These are phyloP conservation scores for Chaunax sp. DNA, from an alignment of 2,797 vertebrate genomes.

Conservation along the genomic window DNA sequence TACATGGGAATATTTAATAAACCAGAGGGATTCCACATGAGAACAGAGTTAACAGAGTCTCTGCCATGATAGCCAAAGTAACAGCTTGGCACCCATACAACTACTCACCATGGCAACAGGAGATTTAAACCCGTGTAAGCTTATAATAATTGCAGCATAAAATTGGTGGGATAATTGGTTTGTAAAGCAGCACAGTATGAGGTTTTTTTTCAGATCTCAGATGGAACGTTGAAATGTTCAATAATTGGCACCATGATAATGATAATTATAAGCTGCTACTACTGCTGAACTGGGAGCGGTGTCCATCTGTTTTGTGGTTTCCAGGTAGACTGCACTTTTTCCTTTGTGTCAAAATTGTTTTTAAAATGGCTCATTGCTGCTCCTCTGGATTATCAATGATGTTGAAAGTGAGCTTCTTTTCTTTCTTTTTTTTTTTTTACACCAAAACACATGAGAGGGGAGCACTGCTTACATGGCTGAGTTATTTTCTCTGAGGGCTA, in stretches of 20 bases:
- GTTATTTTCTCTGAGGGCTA: background rate
- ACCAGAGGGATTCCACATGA: conserved; percentile 27
- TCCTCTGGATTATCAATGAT: conserved; percentile 5
- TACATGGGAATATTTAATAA: conserved; percentile 51
- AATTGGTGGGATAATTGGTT: conserved; percentile 28
- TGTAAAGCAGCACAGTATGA: conserved; percentile 27
- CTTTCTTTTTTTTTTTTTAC: background rate
- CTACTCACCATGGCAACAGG: conserved; percentile 69
- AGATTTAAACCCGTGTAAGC: conserved; percentile 21
- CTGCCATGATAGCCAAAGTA: conserved; percentile 47
- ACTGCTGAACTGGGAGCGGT: background rate
- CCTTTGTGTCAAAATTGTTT: background rate
- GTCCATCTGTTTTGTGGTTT: background rate
- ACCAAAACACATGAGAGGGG: background rate
- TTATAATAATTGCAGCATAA: conserved; percentile 49
- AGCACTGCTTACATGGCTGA: background rate
- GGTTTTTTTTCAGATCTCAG: conserved; percentile 35
- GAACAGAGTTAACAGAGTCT: conserved; percentile 32
- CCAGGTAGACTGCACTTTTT: background rate
- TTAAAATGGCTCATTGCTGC: conserved; percentile 1
- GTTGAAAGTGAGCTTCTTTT: background rate
- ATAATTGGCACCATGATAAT: conserved; percentile 24
- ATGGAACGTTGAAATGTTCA: conserved; percentile 41
- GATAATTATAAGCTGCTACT: conserved; percentile 24
- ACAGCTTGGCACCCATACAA: conserved; percentile 54